Base-by-base conservation (phyloP, 30 jellyfish, hydroid and myxozoan species). In the Aurelia coerulea region DNA sequence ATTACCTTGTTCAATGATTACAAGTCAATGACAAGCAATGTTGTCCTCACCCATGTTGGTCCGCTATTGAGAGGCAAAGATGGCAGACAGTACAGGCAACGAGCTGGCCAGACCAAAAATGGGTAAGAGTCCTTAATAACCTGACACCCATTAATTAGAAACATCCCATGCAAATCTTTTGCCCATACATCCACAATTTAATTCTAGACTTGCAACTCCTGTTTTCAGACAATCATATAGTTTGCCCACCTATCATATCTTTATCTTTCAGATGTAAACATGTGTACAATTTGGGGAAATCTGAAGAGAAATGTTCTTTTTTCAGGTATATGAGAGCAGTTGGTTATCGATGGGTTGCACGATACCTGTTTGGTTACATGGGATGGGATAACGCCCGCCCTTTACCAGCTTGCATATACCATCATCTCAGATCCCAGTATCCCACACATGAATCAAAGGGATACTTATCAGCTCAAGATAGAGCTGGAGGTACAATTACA, bases 41-140 rank as follows among this genome's bases (percentile, higher is more conserved):
- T 53, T 50, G 83, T 73, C 4, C 89, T 58, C 19, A 37, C 63
- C 0, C 68, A 79, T 15, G 89, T 58, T 59, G 89, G 89, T 12
- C 89, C 89, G 1, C 80, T 79, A 32, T 79, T 79, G 80, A 79
- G 42, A 65, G 89, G 71, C 29, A 79, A 52, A 58, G 80, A 66
- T 62, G 89, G 89, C 10, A 63, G 42, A 39, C 62, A 39, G 34
- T 79, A 79, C 80, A 41, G 73, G 81, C 80, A 56, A 17, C 71
- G 72, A 18, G 65, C 81, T 42, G 80, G 80, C 23, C 78, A 75
- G 62, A 19, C 51, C 18, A 29, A 23, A 18, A 75, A 75, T 75
- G 86, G 62, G 83, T 73, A 46, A 17, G 83, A 33, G 51, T 18
- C 5, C 42, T 73, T 35, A 10, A 35, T 46, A 16, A 60, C 12